phyloP scores from a whole-genome alignment of 2,888 invertebrate genomes.

The Aquatica leii region DNA sequence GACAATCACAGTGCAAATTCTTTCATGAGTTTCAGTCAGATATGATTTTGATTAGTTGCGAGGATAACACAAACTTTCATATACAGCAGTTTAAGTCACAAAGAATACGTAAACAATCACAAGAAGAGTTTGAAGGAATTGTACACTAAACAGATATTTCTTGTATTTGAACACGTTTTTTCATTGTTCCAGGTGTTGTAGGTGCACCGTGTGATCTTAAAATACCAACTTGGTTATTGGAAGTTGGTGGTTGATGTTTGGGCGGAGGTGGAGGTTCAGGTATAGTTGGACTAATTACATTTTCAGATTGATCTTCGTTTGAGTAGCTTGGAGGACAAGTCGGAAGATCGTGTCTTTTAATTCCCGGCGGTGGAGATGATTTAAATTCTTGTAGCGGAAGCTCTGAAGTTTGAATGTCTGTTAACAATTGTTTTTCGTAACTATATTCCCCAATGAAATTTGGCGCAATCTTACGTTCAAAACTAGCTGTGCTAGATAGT shows the following conservation, averaged over 20 bases:
- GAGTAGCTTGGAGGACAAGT: slow-evolving; percentile 50
- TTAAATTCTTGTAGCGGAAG: slow-evolving; percentile 71
- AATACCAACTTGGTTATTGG: slow-evolving; percentile 65
- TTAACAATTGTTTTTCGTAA: slow-evolving; percentile 68
- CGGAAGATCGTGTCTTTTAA: slow-evolving; percentile 61
- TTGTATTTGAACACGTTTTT: slow-evolving; percentile 91
- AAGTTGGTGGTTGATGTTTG: slow-evolving; percentile 60
- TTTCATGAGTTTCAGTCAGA: slow-evolving; percentile 42
- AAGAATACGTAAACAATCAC: slow-evolving; percentile 28
- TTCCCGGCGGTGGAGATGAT: slow-evolving; percentile 65
- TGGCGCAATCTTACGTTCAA: slow-evolving; percentile 65
- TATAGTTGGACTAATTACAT: slow-evolving; percentile 58
- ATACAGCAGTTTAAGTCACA: slow-evolving; percentile 26
- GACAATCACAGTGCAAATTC: slow-evolving; percentile 53
- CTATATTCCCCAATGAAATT: slow-evolving; percentile 72
- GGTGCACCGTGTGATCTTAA: slow-evolving; percentile 68
- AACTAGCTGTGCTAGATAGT: slow-evolving; percentile 64
- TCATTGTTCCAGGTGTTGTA: slow-evolving; percentile 78
- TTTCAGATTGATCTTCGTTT: slow-evolving; percentile 51
- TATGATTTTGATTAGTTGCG: slow-evolving; percentile 42
- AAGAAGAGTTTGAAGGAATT: slow-evolving; percentile 19
- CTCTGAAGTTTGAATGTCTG: slow-evolving; percentile 69
- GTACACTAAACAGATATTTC: slow-evolving; percentile 83
- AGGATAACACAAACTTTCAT: slow-evolving; percentile 31
- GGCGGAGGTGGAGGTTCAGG: slow-evolving; percentile 73